A percentile compares a stretch with the other conserved stretches of the same genome.
Conservation (phyloP, 1,140 invertebrate species). For the Euwallacea similis region DNA sequence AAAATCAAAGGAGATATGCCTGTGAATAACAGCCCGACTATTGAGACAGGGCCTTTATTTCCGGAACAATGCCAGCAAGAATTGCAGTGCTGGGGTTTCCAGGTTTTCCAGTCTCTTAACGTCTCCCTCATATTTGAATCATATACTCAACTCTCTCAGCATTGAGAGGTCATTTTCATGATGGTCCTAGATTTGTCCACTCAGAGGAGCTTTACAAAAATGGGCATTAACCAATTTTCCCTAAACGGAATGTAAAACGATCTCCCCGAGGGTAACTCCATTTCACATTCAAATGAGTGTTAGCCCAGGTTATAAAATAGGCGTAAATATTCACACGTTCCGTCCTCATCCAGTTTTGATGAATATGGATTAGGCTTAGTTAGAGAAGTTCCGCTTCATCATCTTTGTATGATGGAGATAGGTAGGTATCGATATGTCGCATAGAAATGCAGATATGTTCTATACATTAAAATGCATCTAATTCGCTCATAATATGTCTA, state of each 20-base stretch:
- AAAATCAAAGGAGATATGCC: background rate
- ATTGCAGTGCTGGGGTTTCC: too few relatives aligned
- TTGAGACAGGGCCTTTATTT: background rate
- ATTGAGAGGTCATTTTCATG: background rate
- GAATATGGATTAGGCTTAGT: slow-evolving; percentile 31
- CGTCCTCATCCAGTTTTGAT: slow-evolving; percentile 28
- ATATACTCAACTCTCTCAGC: background rate
- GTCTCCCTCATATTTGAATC: background rate
- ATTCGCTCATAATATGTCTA: too few relatives aligned
- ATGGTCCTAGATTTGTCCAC: background rate
- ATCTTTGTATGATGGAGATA: background rate
- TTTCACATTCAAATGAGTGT: slow-evolving; percentile 36
- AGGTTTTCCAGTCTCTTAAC: background rate
- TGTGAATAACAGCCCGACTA: background rate
- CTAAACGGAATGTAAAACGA: slow-evolving; percentile 30
- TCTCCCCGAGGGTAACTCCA: slow-evolving; percentile 12
- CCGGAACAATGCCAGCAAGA: background rate
- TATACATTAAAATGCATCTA: too few relatives aligned
- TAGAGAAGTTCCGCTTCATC: slow-evolving; percentile 21
- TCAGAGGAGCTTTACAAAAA: slow-evolving; percentile 3
- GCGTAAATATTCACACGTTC: slow-evolving; percentile 33
- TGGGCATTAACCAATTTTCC: slow-evolving; percentile 7
- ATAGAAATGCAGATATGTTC: background rate
- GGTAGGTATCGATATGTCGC: background rate
- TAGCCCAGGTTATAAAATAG: slow-evolving; percentile 34